Base-by-base conservation (phyloP, 2,797 vertebrate genomes). In the Poecile montanus region DNA sequence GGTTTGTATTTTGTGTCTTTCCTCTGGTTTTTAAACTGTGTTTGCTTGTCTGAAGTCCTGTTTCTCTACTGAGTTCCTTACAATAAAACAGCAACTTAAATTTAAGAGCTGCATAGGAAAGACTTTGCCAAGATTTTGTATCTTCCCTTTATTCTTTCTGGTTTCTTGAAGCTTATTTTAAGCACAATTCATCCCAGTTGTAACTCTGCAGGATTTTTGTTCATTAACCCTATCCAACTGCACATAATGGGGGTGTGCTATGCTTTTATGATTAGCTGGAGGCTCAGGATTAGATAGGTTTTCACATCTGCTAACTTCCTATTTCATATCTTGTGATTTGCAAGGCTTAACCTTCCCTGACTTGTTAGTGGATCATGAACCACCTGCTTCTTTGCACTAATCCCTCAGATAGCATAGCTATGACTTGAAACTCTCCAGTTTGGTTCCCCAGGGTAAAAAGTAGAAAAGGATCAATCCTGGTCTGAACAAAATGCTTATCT, bases 361-460 rank as follows among this genome's bases (percentile, higher is more conserved):
- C 79, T 95, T 88, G 62, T 82, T 91, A 93, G 88, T 79, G 76
- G 85, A 70, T 93, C 82, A 81, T 82, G 86, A 88, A 76, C 76
- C 91, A 91, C 89, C 92, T 93, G 79, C 91, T 91, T 89, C 82
- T 89, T 88, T 88, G 85, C 85, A 36, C 22, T 94, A 93, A 95
- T 91, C 68, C 56, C 40, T 60, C 44, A 84, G 85, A 86, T 90
- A 70, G 73, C 79, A 76, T 63, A 88, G 58, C 58, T 92, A 80
- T 89, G 79, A 70, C 66, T 94, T 78, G 56, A 84, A 92, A 54
- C 48, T 53, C 34, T 86, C 38, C 38, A 60, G 29, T 70, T 93
- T 75, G 29, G 29, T 91, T 90, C 11, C 30, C 30, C 15, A 7
- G 66, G 20, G 32, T 78, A 75, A 75, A 75, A 90, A 58, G 38